Evolutionary conservation across 2,888 invertebrate species (phyloP), one percentile per base, ranked within the genome.

Genomic region (Drosophila kambysellisi): DNA sequence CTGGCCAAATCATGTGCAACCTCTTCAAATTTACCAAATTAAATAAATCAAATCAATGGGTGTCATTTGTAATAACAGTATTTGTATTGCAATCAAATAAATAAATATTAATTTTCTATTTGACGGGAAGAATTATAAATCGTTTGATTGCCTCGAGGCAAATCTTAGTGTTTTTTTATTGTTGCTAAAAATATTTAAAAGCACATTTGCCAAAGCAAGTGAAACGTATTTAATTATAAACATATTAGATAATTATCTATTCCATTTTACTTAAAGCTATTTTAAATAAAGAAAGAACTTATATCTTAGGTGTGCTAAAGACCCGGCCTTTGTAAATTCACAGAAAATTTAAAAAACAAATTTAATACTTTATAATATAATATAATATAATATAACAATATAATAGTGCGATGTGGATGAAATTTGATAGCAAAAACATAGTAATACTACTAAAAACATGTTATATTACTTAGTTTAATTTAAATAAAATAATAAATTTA

Each of bases 1-100:
- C 30, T 37, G 15, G 12, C 29, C 32, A 32, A 35, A 61, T 63
- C 41, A 41, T 25, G 37, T n/a, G 60, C 25, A 59, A 51, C 5
- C 43, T 37, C 46, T 37, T n/a, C 8, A 25, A 41, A 62, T 29
- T 29, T 8, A 46, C 46, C 15, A 8, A 46, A 46, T 46, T 2
- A 46, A 46, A 25, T 25, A 25, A 46, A 46, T 25, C 20, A 25
- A 25, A 46, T 46, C 15, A 46, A 2, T n/a, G n/a, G 9, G 2
- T 7, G 20, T 12, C 6, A 1, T 1, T 50, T 17, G 29, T 17
- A 29, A 50, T 50, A 1, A 0, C 0, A 50, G 17, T 5, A 9
- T 29, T 17, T 25, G 29, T 20, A 7, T 12, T 37, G 37, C 15
- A 37, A 15, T 41, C n/a, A 4, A 41, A 25, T 25, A 25, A 25